phyloP scores from a whole-genome alignment of 2,113 vertebrate species.

The Odocoileus hemionus region DNA sequence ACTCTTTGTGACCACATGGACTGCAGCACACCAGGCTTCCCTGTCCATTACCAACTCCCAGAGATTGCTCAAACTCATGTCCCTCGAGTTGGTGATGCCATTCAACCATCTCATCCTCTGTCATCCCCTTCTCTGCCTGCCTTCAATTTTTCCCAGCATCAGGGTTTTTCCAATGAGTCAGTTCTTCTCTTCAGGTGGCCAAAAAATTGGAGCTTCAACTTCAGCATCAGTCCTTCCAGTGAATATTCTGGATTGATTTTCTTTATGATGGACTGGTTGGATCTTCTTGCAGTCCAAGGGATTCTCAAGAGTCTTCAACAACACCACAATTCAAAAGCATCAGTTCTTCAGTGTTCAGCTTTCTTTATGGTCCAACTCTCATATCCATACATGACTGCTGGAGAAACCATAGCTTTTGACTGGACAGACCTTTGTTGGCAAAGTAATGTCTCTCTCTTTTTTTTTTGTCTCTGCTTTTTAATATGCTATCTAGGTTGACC shows the following conservation, averaged over 20 bases:
- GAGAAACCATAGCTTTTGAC: neutral
- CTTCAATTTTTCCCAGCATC: neutral
- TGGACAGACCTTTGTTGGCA: neutral
- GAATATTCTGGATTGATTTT: too few species aligned
- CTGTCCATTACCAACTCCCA: accelerated
- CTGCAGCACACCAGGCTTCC: neutral
- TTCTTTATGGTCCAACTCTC: neutral
- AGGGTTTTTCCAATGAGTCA: neutral
- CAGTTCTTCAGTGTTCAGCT: too few species aligned
- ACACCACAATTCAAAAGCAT: too few species aligned
- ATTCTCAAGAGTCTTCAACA: too few species aligned
- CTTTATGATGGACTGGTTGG: too few species aligned
- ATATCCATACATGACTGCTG: neutral
- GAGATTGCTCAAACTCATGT: neutral
- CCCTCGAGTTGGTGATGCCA: neutral
- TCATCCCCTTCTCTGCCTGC: neutral
- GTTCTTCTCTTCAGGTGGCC: neutral
- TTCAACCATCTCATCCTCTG: neutral
- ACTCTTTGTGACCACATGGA: neutral
- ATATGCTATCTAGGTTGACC: neutral
- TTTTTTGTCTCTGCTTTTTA: neutral
- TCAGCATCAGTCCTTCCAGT: too few species aligned
- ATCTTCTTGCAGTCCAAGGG: too few species aligned
- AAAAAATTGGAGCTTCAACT: too few species aligned
- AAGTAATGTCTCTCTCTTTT: neutral